A percentile compares a stretch with the other conserved stretches of the same genome.
phyloP scores from a whole-genome alignment of 2,888 invertebrate species.

The Cistogaster globosa region DNA sequence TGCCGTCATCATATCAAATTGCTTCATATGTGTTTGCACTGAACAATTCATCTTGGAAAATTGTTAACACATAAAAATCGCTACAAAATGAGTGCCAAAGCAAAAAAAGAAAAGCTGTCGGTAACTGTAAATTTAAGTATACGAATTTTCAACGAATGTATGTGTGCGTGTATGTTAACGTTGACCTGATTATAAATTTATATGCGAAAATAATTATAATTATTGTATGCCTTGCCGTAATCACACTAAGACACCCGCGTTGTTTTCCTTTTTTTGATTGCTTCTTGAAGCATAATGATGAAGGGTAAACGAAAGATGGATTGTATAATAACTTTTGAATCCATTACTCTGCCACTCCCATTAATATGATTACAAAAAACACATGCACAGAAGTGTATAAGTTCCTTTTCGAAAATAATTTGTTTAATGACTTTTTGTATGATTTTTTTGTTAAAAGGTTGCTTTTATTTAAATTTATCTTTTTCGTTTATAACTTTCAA shows the following conservation, averaged over 20 bases:
- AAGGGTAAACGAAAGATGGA: constrained; percentile 54
- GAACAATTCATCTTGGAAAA: constrained; percentile 32
- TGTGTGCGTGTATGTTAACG: constrained; percentile 4
- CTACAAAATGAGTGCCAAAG: constrained; percentile 74
- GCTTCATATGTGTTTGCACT: constrained; percentile 19
- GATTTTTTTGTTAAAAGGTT: neutral
- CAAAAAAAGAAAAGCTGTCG: constrained; percentile 43
- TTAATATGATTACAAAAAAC: constrained; percentile 52
- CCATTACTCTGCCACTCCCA: constrained; percentile 59
- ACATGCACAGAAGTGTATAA: neutral
- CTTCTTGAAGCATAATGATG: constrained; percentile 30
- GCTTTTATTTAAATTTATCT: neutral
- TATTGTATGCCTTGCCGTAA: constrained; percentile 20
- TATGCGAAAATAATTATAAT: constrained; percentile 34
- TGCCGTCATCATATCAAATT: constrained; percentile 58
- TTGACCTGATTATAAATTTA: constrained; percentile 64
- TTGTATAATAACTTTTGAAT: constrained; percentile 61
- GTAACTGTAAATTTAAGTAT: neutral
- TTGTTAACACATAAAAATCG: constrained; percentile 21
- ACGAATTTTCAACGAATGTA: neutral
- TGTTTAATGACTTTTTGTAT: constrained; percentile 22
- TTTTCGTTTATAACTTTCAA: neutral
- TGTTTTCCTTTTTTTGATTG: constrained; percentile 5
- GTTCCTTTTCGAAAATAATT: constrained; percentile 9
- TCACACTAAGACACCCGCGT: constrained; percentile 33